Percentiles rank a stretch among this genome's conserved stretches.
Conservation (phyloP, 2,113 vertebrate species). For the Rhombomys opimus region DNA sequence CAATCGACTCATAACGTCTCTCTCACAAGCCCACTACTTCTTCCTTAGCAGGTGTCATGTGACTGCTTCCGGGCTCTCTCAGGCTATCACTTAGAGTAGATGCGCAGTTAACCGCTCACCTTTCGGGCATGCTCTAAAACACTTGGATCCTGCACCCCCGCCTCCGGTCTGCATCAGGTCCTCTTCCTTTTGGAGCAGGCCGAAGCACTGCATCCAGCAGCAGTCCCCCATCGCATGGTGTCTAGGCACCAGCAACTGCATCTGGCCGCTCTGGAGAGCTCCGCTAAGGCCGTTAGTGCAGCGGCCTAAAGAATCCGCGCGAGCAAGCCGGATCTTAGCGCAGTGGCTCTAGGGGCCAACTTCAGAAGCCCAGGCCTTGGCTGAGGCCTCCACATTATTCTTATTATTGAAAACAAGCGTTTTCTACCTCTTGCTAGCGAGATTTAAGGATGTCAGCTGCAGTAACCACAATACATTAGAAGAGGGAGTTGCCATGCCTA, state of each 20-base stretch:
- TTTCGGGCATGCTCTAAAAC: constrained; percentile 85
- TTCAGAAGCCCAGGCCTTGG: background rate
- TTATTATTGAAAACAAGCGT: background rate
- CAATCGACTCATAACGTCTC: background rate
- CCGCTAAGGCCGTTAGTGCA: background rate
- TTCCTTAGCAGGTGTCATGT: background rate
- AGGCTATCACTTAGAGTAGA: background rate
- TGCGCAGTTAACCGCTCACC: constrained; percentile 85
- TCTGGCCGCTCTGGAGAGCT: background rate
- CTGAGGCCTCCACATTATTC: background rate
- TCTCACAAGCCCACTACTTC: background rate
- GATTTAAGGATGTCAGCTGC: background rate
- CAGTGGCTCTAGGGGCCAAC: background rate
- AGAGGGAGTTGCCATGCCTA: constrained; percentile 34
- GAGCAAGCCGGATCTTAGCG: background rate
- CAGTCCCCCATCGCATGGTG: constrained; percentile 90
- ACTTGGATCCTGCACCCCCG: constrained; percentile 83
- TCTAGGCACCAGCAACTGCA: constrained; percentile 67
- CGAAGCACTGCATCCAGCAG: constrained; percentile 88
- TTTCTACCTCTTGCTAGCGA: background rate
- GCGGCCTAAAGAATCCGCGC: background rate
- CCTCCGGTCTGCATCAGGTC: constrained; percentile 85
- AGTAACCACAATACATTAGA: constrained; percentile 33
- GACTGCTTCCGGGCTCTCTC: background rate
- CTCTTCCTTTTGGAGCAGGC: constrained; percentile 82